Evolutionary conservation across 1,140 invertebrate genomes (phyloP).

Genomic region (Spodoptera litura): DNA sequence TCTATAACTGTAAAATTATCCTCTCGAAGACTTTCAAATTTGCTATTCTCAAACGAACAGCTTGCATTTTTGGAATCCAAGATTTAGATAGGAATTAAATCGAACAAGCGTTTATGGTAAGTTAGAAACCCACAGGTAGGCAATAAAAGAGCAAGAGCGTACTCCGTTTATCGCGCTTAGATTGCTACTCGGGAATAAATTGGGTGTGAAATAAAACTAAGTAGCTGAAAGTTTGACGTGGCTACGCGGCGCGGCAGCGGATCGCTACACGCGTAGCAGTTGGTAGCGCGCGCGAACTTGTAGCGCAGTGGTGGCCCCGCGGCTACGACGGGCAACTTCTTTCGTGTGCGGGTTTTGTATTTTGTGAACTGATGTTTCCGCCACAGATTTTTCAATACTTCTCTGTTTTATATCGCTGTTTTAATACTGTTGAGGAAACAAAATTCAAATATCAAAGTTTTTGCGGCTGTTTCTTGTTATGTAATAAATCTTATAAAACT

Average conservation of each 20-base stretch:
- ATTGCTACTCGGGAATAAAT: conserved; percentile 70
- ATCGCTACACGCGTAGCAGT: conserved; percentile 47
- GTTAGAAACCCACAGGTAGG: conserved; percentile 35
- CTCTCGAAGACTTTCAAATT: not conserved
- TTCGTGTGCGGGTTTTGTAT: conserved; percentile 44
- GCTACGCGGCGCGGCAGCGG: conserved; percentile 25
- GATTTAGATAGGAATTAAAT: conserved; percentile 36
- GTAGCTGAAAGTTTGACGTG: conserved; percentile 65
- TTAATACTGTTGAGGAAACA: conserved; percentile 52
- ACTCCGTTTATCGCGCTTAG: conserved; percentile 63
- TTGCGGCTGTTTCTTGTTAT: conserved; percentile 42
- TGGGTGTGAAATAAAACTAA: conserved; percentile 75
- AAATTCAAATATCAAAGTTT: conserved; percentile 48
- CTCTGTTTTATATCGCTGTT: conserved; percentile 59
- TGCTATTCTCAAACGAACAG: not conserved
- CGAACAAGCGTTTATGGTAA: conserved; percentile 26
- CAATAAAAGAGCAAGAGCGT: conserved; percentile 57
- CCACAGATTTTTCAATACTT: conserved; percentile 66
- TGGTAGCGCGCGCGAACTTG: conserved; percentile 59
- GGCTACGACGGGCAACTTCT: conserved; percentile 54
- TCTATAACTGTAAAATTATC: not conserved
- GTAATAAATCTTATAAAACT: conserved; percentile 47
- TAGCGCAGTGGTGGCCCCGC: conserved; percentile 15
- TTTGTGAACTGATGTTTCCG: conserved; percentile 61
- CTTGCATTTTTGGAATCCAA: conserved; percentile 16